Percentiles rank a stretch among this genome's conserved stretches.
These are phyloP conservation scores for Aplocera efformata DNA, from an alignment of 2,888 invertebrate species.

Conservation along the genomic window DNA sequence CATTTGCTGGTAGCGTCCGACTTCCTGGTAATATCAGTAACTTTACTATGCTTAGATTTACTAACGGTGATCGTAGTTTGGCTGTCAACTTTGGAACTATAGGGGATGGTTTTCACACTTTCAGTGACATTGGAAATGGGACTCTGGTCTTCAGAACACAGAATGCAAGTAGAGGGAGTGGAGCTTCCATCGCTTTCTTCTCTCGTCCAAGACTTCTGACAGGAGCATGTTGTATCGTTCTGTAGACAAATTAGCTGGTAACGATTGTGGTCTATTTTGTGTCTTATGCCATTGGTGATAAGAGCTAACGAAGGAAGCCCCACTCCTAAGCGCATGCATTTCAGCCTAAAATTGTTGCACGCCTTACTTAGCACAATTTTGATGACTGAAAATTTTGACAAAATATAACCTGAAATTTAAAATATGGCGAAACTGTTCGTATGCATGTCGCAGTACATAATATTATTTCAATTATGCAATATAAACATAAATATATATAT, in stretches of 20 bases:
- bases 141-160: slow-evolving; percentile 53
- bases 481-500: not conserved
- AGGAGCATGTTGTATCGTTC: slow-evolving; percentile 60
- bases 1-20: slow-evolving; percentile 48
- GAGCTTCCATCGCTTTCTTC: slow-evolving; percentile 50
- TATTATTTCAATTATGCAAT: slow-evolving; percentile 6
- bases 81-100: slow-evolving; percentile 37
- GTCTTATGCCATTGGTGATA: slow-evolving; percentile 30
- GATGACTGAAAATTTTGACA: slow-evolving; percentile 3
- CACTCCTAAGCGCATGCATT: slow-evolving; percentile 28
- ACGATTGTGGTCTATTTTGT: slow-evolving; percentile 41
- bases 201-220: slow-evolving; percentile 50
- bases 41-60: slow-evolving; percentile 44
- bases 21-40: slow-evolving; percentile 38
- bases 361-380: not conserved
- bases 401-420: slow-evolving; percentile 14
- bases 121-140: slow-evolving; percentile 30
- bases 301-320: slow-evolving; percentile 34
- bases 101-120: slow-evolving; percentile 14
- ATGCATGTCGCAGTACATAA: too few species aligned
- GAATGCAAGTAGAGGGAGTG: slow-evolving; percentile 63
- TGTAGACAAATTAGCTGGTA: slow-evolving; percentile 52
- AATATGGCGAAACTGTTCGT: too few species aligned
- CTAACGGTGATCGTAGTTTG: slow-evolving; percentile 38
- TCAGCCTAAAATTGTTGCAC: slow-evolving; percentile 1